These are phyloP conservation scores for Ommatoiulus sabulosus DNA, from an alignment of 2,888 invertebrate genomes.

Conservation along the genomic window DNA sequence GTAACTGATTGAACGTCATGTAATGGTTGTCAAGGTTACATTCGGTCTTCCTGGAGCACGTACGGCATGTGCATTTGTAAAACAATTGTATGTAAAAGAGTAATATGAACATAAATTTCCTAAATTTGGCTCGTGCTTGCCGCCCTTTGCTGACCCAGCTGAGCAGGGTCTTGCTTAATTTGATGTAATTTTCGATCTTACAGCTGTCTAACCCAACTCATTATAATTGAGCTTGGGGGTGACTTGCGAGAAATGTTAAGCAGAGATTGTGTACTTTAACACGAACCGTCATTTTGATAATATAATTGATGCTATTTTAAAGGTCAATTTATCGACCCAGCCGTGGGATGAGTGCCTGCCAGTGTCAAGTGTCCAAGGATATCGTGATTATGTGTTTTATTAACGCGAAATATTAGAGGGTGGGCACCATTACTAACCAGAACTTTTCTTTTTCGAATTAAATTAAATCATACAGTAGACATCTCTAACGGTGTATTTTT, in stretches of 20 bases:
- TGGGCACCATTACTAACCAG: background rate
- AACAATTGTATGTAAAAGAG: too few relatives aligned
- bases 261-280: background rate
- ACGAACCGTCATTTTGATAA: background rate
- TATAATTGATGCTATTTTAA: background rate
- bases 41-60: too few relatives aligned
- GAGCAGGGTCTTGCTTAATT: too few relatives aligned
- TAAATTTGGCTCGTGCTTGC: too few relatives aligned
- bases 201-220: background rate
- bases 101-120: too few relatives aligned
- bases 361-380: constrained; percentile 3
- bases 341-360: background rate
- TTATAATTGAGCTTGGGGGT: background rate
- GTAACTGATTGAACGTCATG: too few relatives aligned
- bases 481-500: background rate
- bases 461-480: background rate
- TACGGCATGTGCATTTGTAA: too few relatives aligned
- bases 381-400: background rate
- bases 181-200: background rate
- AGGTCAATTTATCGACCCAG: background rate
- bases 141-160: too few relatives aligned
- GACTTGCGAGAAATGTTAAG: background rate
- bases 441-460: background rate
- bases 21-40: too few relatives aligned
- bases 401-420: background rate